Percentiles rank a stretch among this genome's conserved stretches.
Conservation (phyloP, 2,888 invertebrate genomes). For the Amiota mariae region DNA sequence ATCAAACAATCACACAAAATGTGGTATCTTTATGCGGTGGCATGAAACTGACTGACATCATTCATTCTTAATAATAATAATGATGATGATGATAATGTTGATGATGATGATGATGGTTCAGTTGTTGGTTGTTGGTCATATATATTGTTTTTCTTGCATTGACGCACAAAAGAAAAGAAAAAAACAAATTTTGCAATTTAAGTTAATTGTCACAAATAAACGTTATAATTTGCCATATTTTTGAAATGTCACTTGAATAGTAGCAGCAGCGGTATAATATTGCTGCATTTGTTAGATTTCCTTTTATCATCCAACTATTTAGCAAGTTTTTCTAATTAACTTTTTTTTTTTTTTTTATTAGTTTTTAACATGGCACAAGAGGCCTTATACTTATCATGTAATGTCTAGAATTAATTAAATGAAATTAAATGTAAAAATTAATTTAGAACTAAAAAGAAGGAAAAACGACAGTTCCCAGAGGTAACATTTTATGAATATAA, state of each 20-base stretch:
- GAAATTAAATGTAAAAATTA: too few species aligned
- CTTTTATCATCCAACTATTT: neutral
- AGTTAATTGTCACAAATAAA: conserved; percentile 60
- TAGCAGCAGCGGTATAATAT: neutral
- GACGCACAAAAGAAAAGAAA: conserved; percentile 28
- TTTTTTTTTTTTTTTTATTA: neutral
- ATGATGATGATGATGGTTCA: neutral
- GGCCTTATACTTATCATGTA: too few species aligned
- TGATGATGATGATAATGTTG: neutral
- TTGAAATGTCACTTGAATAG: conserved; percentile 52
- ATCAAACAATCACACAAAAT: conserved; percentile 13
- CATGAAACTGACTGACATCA: neutral
- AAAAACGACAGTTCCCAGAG: too few species aligned
- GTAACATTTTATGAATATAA: too few species aligned
- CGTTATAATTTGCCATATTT: conserved; percentile 50
- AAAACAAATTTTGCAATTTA: conserved; percentile 45
- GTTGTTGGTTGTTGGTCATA: neutral
- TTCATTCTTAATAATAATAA: neutral
- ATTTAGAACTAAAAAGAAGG: too few species aligned
- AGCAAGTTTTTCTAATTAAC: conserved; percentile 4
- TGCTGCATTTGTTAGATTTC: neutral
- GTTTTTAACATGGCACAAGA: too few species aligned
- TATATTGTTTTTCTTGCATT: neutral
- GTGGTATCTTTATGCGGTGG: conserved; percentile 9
- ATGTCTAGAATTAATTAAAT: too few species aligned